A percentile compares a stretch with the other conserved stretches of the same genome.
phyloP scores from a whole-genome alignment of 2,797 vertebrate species.

The Phataginus tetradactyla region DNA sequence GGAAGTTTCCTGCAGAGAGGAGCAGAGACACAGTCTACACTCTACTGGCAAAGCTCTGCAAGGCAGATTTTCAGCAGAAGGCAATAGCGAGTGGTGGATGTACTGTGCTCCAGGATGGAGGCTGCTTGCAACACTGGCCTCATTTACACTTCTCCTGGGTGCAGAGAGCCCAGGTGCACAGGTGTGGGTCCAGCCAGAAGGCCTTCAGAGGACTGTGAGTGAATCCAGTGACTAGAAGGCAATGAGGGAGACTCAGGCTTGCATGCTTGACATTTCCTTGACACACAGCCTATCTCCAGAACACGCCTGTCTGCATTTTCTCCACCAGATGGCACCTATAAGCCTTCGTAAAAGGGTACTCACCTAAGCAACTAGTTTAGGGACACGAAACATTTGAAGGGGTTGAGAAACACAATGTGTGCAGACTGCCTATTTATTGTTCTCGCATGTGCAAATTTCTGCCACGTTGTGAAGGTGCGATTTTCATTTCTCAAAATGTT shows the following conservation, averaged over 20 bases:
- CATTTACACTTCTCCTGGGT: not conserved
- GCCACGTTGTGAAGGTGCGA: not conserved
- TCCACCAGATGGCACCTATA: slow-evolving; percentile 82
- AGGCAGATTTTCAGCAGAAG: not conserved
- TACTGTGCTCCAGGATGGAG: not conserved
- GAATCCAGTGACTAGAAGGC: not conserved
- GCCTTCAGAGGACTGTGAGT: not conserved
- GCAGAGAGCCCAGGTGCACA: not conserved
- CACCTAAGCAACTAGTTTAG: not conserved
- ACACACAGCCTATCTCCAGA: not conserved
- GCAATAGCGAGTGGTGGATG: not conserved
- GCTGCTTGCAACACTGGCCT: not conserved
- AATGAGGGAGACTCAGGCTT: not conserved
- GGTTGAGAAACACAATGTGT: not conserved
- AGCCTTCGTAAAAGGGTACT: slow-evolving; percentile 49
- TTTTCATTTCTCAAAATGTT: not conserved
- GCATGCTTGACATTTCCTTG: not conserved
- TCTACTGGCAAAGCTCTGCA: not conserved
- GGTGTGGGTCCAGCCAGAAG: not conserved
- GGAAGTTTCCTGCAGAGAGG: not conserved
- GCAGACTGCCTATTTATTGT: not conserved
- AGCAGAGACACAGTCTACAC: not conserved
- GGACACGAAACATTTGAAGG: not conserved
- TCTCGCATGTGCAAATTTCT: not conserved
- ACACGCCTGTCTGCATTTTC: not conserved